A percentile compares a stretch with the other conserved stretches of the same genome.
Conservation (phyloP, 2,797 vertebrate species). For the Coluber constrictor region DNA sequence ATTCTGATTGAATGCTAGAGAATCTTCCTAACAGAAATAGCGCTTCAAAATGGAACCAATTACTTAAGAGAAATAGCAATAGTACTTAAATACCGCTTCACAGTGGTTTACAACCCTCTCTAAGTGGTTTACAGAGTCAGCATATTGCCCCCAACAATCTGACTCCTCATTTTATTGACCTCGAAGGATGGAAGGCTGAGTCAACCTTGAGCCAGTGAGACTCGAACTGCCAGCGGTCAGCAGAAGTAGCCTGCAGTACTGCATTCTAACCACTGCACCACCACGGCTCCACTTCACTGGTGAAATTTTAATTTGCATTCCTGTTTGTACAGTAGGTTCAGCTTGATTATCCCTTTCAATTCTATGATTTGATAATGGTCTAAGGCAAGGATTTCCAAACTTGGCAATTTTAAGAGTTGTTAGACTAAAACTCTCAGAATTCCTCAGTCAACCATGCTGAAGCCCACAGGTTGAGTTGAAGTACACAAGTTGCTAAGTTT, state of each 20-base stretch:
- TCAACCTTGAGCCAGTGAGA: no score
- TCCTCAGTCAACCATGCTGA: no score
- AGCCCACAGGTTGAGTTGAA: background rate
- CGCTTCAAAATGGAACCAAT: background rate
- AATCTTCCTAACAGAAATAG: background rate
- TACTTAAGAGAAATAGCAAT: background rate
- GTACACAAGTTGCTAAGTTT: background rate
- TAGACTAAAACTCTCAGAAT: background rate
- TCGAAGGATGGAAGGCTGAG: no score
- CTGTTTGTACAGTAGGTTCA: background rate
- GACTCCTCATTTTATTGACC: no score
- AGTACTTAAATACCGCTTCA: no score
- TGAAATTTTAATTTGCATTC: background rate
- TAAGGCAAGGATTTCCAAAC: background rate
- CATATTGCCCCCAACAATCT: no score
- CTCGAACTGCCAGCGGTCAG: no score
- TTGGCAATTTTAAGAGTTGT: background rate
- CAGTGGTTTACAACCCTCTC: no score
- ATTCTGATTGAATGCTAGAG: background rate
- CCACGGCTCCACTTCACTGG: background rate
- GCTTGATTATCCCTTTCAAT: background rate
- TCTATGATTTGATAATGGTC: background rate
- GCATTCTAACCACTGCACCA: no score
- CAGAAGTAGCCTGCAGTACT: no score
- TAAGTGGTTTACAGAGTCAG: no score